Percentiles rank a stretch among this genome's conserved stretches.
phyloP scores from a whole-genome alignment of 2,113 vertebrate genomes.

The Oophaga pumilio region DNA sequence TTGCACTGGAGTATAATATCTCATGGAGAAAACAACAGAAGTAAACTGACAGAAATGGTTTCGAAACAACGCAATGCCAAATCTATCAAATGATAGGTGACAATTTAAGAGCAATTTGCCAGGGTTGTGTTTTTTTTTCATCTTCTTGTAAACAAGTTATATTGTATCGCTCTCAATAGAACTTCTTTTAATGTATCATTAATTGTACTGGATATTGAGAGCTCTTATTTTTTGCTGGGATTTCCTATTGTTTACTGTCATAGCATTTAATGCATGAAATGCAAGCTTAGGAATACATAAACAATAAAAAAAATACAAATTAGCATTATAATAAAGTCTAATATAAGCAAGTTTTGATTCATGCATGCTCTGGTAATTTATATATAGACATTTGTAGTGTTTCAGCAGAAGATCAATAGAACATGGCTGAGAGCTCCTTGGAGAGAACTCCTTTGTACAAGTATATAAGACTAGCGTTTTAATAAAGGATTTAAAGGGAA shows the following conservation, averaged over 20 bases:
- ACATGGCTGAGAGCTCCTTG: conserved; percentile 30
- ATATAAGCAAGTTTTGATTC: conserved; percentile 22
- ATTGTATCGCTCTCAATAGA: not conserved
- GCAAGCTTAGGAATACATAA: not conserved
- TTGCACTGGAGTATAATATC: conserved; percentile 5
- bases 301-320: conserved; percentile 28
- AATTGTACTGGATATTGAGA: not conserved
- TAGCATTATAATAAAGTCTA: conserved; percentile 29
- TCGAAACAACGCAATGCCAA: not conserved
- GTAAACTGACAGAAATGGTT: conserved; percentile 8
- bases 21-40: not conserved
- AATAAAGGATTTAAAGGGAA: conserved; percentile 26
- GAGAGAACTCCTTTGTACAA: conserved; percentile 13
- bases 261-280: not conserved
- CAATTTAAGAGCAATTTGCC: conserved; percentile 9
- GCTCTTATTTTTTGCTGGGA: not conserved
- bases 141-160: not conserved
- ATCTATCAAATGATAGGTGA: conserved; percentile 19
- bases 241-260: not conserved
- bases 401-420: conserved; percentile 33
- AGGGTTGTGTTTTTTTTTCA: not conserved
- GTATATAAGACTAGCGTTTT: not conserved
- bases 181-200: not conserved
- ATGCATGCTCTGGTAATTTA: conserved; percentile 19
- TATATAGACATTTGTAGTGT: not conserved